A percentile compares a stretch with the other conserved stretches of the same genome.
Conservation (phyloP, 2,113 vertebrate species). For the Amia ocellicauda region DNA sequence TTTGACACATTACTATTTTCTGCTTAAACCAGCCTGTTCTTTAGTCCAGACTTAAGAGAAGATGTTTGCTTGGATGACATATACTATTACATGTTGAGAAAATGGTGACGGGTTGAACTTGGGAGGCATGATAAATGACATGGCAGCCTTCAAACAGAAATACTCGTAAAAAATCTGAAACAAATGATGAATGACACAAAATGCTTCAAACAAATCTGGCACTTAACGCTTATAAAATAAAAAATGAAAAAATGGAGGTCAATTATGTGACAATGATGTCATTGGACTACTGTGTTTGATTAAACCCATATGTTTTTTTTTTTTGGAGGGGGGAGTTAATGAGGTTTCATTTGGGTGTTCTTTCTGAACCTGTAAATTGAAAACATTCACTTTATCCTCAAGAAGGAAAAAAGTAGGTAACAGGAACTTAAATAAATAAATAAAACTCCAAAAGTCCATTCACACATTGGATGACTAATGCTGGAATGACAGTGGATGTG, state of each 20-base stretch:
- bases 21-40: constrained; percentile 24
- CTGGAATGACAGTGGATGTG: too few species aligned
- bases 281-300: constrained; percentile 49
- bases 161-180: neutral
- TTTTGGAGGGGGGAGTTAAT: too few species aligned
- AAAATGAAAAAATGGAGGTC: constrained; percentile 37
- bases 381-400: constrained; percentile 10
- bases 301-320: constrained; percentile 37
- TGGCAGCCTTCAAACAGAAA: neutral
- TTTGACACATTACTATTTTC: constrained; percentile 36
- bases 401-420: constrained; percentile 7
- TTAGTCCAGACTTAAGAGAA: constrained; percentile 19
- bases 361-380: constrained; percentile 21
- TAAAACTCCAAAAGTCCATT: too few species aligned
- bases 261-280: constrained; percentile 59
- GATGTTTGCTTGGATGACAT: constrained; percentile 11
- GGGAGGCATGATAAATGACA: neutral
- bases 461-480: too few species aligned
- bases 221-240: constrained; percentile 27
- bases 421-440: neutral
- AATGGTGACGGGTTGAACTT: neutral
- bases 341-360: constrained; percentile 25
- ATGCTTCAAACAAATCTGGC: constrained; percentile 13
- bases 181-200: neutral
- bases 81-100: neutral